These are phyloP conservation scores for Hyppa rectilinea DNA, from an alignment of 2,888 invertebrate species.

Conservation along the genomic window DNA sequence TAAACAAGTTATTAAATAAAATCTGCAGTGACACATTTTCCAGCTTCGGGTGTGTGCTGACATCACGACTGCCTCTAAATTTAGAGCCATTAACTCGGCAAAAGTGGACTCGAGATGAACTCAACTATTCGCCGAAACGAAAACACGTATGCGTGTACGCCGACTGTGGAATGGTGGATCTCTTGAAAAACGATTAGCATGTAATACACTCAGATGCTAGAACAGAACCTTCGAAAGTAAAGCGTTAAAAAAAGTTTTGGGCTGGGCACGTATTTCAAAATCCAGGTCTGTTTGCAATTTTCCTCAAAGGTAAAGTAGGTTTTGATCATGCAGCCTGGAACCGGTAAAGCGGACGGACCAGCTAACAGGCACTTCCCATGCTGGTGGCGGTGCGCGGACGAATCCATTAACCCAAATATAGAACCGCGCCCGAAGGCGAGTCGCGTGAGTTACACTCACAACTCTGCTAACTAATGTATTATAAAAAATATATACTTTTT, in stretches of 20 bases:
- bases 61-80: conserved; percentile 79
- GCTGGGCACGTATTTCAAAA: background rate
- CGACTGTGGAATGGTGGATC: background rate
- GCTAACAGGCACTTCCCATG: conserved; percentile 89
- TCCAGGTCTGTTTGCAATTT: conserved; percentile 17
- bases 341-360: conserved; percentile 77
- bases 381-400: conserved; percentile 86
- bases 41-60: conserved; percentile 79
- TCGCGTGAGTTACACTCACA: conserved; percentile 78
- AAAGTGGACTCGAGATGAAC: conserved; percentile 72
- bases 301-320: conserved; percentile 61
- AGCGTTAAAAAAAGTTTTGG: too few relatives aligned
- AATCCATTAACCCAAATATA: conserved; percentile 91
- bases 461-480: conserved; percentile 54
- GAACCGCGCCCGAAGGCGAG: conserved; percentile 85
- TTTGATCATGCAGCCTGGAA: conserved; percentile 68
- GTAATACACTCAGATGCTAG: background rate
- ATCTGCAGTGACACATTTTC: conserved; percentile 76
- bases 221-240: background rate
- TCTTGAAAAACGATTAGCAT: background rate
- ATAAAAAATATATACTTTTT: conserved; percentile 24
- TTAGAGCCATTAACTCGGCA: conserved; percentile 80
- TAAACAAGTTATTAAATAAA: conserved; percentile 64
- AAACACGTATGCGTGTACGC: conserved; percentile 31
- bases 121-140: conserved; percentile 60